These are phyloP conservation scores for Zaprionus ornatus DNA, from an alignment of 1,140 invertebrate species.

Conservation along the genomic window DNA sequence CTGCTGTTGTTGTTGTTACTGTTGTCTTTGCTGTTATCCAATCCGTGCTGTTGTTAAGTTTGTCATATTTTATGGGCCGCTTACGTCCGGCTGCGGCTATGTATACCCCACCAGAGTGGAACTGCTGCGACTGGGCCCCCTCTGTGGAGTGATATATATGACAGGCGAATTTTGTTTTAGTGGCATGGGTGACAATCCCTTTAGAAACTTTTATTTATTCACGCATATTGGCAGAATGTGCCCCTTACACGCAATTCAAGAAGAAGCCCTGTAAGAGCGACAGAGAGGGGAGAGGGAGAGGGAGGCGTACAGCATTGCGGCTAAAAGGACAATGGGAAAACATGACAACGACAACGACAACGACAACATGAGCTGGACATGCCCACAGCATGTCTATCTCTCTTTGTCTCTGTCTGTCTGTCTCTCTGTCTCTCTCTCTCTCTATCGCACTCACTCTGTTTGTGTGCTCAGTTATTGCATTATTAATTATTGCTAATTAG, in stretches of 20 bases:
- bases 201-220: slow-evolving; percentile 75
- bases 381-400: not conserved
- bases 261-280: slow-evolving; percentile 13
- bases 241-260: slow-evolving; percentile 63
- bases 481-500: slow-evolving; percentile 73
- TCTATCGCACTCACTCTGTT: not conserved
- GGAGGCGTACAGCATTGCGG: not conserved
- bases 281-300: slow-evolving; percentile 5
- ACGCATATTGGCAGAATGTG: slow-evolving; percentile 73
- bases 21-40: slow-evolving; percentile 52
- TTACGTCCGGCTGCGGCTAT: slow-evolving; percentile 52
- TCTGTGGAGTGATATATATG: slow-evolving; percentile 72
- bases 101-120: not conserved
- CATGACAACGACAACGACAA: slow-evolving; percentile 26
- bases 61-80: slow-evolving; percentile 75
- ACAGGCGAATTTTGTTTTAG: slow-evolving; percentile 77
- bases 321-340: slow-evolving; percentile 25
- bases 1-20: slow-evolving; percentile 29
- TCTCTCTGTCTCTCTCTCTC: not conserved
- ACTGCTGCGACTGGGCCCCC: slow-evolving; percentile 16
- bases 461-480: slow-evolving; percentile 41
- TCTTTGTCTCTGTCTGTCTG: not conserved
- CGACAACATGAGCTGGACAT: slow-evolving; percentile 30
- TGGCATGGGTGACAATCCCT: slow-evolving; percentile 78
- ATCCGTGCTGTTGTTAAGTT: slow-evolving; percentile 68